Conservation (phyloP, 2,797 vertebrate species). For the Phyllotis vaccarum region DNA sequence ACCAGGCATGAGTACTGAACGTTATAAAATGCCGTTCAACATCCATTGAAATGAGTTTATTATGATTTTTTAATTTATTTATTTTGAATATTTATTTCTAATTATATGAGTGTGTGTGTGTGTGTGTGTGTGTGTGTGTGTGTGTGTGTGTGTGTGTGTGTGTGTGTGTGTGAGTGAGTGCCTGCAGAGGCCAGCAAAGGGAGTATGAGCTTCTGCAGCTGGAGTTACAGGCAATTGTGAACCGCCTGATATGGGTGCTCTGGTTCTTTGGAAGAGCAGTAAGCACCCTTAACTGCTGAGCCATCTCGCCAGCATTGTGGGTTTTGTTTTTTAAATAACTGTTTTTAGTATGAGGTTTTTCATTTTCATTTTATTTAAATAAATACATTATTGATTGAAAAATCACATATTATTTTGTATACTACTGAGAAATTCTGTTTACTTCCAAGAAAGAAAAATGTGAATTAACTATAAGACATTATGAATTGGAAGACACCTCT, state of each 20-base stretch:
- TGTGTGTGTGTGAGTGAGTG: neutral
- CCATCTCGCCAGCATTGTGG: neutral
- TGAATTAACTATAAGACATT: neutral
- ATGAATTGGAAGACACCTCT: neutral
- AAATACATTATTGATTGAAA: neutral
- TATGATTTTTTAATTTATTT: neutral
- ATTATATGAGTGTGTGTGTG: neutral
- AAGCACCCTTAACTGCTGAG: neutral
- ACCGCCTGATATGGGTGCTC: neutral
- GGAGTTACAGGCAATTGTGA: neutral
- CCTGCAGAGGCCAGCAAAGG: neutral
- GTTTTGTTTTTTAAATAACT: neutral
- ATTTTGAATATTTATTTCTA: neutral
- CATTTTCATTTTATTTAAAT: conserved; percentile 20
- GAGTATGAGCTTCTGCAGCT: neutral
- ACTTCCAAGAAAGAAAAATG: neutral
- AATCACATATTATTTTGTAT: neutral
- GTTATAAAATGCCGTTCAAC: conserved; percentile 63
- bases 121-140: neutral
- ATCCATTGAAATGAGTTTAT: neutral
- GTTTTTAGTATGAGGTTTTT: conserved; percentile 19
- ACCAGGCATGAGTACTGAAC: neutral
- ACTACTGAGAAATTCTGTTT: neutral
- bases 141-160: neutral
- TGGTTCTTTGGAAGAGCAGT: neutral